phyloP scores from a whole-genome alignment of 2,113 vertebrate genomes.

The Gnathonemus echidnorhynchus region DNA sequence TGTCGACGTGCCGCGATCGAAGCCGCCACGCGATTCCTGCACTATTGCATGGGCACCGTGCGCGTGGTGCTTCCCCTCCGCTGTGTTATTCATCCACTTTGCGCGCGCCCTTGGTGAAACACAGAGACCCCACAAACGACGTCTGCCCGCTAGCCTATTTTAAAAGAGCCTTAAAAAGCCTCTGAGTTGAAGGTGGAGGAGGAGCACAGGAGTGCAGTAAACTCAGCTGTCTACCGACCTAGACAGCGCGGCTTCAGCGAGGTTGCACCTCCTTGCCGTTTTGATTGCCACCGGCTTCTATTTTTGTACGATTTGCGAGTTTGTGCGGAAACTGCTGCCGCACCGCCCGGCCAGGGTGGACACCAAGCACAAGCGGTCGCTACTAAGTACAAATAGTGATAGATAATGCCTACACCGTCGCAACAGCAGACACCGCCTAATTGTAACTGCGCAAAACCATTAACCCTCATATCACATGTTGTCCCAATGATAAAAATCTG shows the following conservation, averaged over 20 bases:
- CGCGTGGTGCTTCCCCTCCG: background rate
- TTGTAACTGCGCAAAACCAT: background rate
- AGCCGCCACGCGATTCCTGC: constrained; percentile 25
- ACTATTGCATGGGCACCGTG: background rate
- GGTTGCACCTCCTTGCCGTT: background rate
- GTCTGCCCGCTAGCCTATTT: background rate
- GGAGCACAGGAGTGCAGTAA: background rate
- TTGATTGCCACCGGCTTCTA: background rate
- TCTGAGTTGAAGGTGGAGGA: background rate
- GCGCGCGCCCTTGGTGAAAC: background rate
- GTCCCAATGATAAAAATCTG: background rate
- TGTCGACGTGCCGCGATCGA: constrained; percentile 29
- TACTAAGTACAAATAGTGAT: background rate
- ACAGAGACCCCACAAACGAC: background rate
- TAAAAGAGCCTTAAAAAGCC: background rate
- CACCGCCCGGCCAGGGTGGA: background rate
- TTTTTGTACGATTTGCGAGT: background rate
- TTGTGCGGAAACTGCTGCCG: background rate
- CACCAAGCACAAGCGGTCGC: background rate
- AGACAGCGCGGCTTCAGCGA: background rate
- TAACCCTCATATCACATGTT: background rate
- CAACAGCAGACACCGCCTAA: background rate
- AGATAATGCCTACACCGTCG: background rate
- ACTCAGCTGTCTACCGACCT: background rate
- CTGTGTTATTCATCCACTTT: background rate